Evolutionary conservation across 1,140 invertebrate genomes (phyloP).

Genomic region (Bombus superbus): DNA sequence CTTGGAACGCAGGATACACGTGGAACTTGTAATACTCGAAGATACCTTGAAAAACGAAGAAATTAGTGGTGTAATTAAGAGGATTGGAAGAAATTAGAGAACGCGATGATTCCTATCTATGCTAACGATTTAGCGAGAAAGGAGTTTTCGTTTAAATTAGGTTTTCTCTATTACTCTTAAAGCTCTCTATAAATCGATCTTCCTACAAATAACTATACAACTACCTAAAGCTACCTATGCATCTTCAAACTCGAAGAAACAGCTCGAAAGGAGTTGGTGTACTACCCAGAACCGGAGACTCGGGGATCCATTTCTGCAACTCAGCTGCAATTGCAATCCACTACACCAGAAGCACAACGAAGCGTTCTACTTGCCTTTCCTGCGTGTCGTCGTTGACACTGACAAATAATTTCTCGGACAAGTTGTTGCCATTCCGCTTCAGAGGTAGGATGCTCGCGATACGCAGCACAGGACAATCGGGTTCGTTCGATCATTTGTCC

Average conservation of each 20-base stretch:
- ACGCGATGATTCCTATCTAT: no score
- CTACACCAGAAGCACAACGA: neutral
- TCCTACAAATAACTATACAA: no score
- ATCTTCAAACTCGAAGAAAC: neutral
- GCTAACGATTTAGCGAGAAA: no score
- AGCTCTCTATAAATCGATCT: no score
- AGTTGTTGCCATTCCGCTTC: slow-evolving; percentile 13
- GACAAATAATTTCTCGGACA: slow-evolving; percentile 45
- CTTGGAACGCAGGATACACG: no score
- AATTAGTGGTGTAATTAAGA: no score
- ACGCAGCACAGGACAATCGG: slow-evolving; percentile 16
- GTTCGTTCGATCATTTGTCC: slow-evolving; percentile 29
- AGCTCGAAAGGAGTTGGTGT: neutral
- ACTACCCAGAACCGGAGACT: neutral
- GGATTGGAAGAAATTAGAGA: no score
- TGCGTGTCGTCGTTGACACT: slow-evolving; percentile 44
- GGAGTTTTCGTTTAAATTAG: neutral
- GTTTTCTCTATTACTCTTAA: neutral
- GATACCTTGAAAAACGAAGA: no score
- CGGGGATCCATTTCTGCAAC: neutral
- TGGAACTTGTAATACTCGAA: no score
- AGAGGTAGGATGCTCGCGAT: neutral
- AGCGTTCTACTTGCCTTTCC: neutral
- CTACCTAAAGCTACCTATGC: no score
- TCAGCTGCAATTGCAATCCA: neutral